These are phyloP conservation scores for Leptogaster cylindrica DNA, from an alignment of 2,888 invertebrate genomes.

Conservation along the genomic window DNA sequence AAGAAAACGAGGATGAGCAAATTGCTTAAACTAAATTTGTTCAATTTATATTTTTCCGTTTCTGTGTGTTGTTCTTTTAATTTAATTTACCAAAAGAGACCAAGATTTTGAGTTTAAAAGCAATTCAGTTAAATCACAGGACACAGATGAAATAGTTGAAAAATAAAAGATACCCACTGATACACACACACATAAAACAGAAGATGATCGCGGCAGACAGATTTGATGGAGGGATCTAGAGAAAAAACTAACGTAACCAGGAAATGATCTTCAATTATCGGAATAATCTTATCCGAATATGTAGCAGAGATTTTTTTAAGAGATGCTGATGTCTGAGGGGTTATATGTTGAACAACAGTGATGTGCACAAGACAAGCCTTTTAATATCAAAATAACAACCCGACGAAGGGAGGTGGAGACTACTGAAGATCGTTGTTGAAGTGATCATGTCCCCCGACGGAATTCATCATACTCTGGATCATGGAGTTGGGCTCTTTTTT, in stretches of 20 bases:
- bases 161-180: conserved; percentile 23
- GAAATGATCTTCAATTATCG: conserved; percentile 62
- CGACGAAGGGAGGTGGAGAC: conserved; percentile 40
- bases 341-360: conserved; percentile 11
- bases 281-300: conserved; percentile 49
- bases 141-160: conserved; percentile 43
- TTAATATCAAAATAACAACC: conserved; percentile 45
- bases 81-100: conserved; percentile 44
- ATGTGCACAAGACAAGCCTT: conserved; percentile 1
- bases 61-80: conserved; percentile 41
- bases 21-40: no score
- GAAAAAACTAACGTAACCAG: conserved; percentile 54
- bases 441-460: conserved; percentile 17
- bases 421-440: conserved; percentile 7
- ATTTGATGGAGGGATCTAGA: conserved; percentile 1
- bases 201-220: no score
- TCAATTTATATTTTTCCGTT: conserved; percentile 6
- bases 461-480: conserved; percentile 20
- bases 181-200: no score
- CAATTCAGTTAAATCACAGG: conserved; percentile 46
- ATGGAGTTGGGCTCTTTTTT: background rate
- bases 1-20: conserved; percentile 49
- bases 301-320: conserved; percentile 23
- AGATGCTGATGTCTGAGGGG: conserved; percentile 7
- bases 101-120: conserved; percentile 45